Evolutionary conservation across 1,140 invertebrate genomes (phyloP), one percentile per base, ranked within the genome.

Genomic region (Dysdera silvatica): DNA sequence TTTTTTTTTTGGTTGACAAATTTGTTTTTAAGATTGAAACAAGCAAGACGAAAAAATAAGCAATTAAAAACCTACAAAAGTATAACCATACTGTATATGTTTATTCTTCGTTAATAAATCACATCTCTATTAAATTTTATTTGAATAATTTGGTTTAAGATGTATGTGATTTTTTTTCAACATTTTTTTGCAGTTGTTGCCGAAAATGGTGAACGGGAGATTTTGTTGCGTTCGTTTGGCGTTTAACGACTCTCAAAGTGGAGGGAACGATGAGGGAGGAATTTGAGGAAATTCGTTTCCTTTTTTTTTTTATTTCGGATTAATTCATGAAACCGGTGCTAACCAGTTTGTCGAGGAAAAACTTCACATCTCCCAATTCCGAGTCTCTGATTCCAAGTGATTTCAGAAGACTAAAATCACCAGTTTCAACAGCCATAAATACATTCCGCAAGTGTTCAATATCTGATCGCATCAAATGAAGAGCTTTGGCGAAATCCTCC

Each of bases 311-410:
- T n/a, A n/a, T n/a, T n/a, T n/a, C 4, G 4, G 4, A n/a, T 90
- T 86, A 95, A 81, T 95, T 91, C 72, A 96, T 85, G 79, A 97
- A 96, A 66, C 93, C 93, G 65, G 93, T 97, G 77, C 94, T 93
- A 48, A 95, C 89, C 65, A 97, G 82, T 78, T 95, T 95, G 78
- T 96, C 92, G 63, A 95, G 82, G 81, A 97, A 96, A 80, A 96
- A 95, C 74, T 95, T 94, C 23, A 96, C 91, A 74, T 96, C 93
- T 14, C 91, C 91, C 29, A 95, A 80, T 74, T 97, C 93, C 0
- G 91, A 92, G 76, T 95, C 91, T 77, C 94, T 93, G 75, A 95
- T 94, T 40, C 92, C 92, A 23, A 95, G 80, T 8, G 90, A 90
- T 76, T 94, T 95, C 35, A 97, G 80, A 85, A 93, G 91, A 56